phyloP scores from a whole-genome alignment of 1,140 invertebrate species.

The Colletes gigas region DNA sequence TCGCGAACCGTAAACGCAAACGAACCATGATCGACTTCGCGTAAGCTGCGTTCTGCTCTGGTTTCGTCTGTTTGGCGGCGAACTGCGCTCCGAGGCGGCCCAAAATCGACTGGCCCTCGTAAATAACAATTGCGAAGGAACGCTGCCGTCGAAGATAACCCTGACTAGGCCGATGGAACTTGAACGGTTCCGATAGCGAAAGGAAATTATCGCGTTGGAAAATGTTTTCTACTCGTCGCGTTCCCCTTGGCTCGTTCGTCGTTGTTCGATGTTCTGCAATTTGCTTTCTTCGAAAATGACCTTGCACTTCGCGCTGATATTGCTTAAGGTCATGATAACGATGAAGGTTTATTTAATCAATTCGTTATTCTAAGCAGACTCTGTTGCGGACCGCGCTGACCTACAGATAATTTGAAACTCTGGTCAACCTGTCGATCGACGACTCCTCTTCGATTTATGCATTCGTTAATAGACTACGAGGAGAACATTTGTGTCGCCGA shows the following conservation, averaged over 20 bases:
- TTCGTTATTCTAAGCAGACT: not conserved
- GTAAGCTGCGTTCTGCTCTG: not conserved
- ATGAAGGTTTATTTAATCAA: not conserved
- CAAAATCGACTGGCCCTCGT: not conserved
- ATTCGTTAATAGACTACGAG: too few relatives aligned
- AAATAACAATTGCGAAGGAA: not conserved
- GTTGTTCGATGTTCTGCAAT: not conserved
- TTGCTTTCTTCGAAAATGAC: not conserved
- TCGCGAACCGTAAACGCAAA: not conserved
- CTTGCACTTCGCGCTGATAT: not conserved
- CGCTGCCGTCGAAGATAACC: not conserved
- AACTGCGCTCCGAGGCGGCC: not conserved
- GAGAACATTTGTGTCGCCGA: not conserved
- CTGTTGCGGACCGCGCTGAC: too few relatives aligned
- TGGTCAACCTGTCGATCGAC: too few relatives aligned
- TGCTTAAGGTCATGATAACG: not conserved
- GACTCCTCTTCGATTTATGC: too few relatives aligned
- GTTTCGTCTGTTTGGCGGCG: not conserved
- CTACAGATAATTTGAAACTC: too few relatives aligned
- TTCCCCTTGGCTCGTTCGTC: too few relatives aligned
- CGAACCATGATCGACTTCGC: constrained; percentile 1
- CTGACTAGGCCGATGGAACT: not conserved
- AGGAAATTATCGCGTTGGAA: not conserved
- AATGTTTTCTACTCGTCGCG: not conserved
- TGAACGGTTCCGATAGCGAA: not conserved